A percentile compares a stretch with the other conserved stretches of the same genome.
Evolutionary conservation across 2,113 vertebrate species (phyloP).

Genomic region (Prinia subflava): DNA sequence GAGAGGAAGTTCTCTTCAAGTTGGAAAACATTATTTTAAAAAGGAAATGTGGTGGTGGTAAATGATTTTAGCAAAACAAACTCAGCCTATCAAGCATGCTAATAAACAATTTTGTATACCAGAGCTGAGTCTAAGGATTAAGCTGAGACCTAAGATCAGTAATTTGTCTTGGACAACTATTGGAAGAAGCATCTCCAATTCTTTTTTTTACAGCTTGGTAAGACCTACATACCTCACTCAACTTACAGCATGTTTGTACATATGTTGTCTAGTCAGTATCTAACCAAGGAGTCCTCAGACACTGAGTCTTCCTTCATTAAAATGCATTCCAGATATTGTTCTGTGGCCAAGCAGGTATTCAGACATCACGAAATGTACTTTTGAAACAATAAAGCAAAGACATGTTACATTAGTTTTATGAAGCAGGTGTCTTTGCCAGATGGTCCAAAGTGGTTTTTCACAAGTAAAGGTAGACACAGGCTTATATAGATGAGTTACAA

Average conservation of each 20-base stretch:
- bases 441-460: background rate
- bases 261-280: background rate
- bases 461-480: background rate
- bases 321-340: background rate
- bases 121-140: background rate
- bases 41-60: background rate
- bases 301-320: background rate
- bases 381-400: background rate
- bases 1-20: background rate
- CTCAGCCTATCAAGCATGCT: background rate
- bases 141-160: background rate
- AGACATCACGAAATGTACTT: background rate
- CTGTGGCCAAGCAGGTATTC: background rate
- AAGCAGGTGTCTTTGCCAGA: background rate
- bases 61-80: background rate
- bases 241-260: background rate
- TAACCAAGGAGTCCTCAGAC: background rate
- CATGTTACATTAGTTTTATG: background rate
- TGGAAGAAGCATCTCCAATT: background rate
- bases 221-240: background rate
- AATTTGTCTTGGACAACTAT: background rate
- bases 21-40: background rate
- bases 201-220: background rate
- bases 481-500: background rate
- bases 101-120: background rate